These are phyloP conservation scores for Hipposideros armiger DNA, from an alignment of 2,113 vertebrate genomes.

Conservation along the genomic window DNA sequence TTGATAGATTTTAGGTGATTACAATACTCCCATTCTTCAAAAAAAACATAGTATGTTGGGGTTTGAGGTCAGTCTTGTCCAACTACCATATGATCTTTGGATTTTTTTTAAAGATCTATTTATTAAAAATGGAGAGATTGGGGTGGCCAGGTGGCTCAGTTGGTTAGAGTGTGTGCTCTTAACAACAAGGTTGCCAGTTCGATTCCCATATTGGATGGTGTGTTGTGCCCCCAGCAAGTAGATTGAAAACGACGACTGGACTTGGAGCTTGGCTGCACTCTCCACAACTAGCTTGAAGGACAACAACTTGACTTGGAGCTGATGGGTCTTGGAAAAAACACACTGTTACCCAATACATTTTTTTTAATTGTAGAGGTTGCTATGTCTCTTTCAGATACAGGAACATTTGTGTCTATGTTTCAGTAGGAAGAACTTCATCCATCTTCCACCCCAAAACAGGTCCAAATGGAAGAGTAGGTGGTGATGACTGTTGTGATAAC, in stretches of 20 bases:
- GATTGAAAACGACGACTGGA: too few species aligned
- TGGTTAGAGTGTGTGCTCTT: too few species aligned
- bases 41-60: neutral
- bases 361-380: neutral
- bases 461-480: constrained; percentile 34
- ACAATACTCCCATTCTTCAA: constrained; percentile 43
- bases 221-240: too few species aligned
- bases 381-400: neutral
- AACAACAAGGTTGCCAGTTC: too few species aligned
- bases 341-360: too few species aligned
- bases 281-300: too few species aligned
- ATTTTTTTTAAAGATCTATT: constrained; percentile 28
- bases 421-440: neutral
- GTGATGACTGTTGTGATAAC: neutral
- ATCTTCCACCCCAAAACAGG: neutral
- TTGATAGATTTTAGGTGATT: constrained; percentile 3
- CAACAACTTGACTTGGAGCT: too few species aligned
- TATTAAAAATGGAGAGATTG: constrained; percentile 25
- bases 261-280: too few species aligned
- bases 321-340: too few species aligned
- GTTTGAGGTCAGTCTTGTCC: constrained; percentile 27
- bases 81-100: neutral
- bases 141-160: too few species aligned
- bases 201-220: too few species aligned
- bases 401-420: constrained; percentile 25